phyloP scores from a whole-genome alignment of 2,113 vertebrate species.

The Chionodraco myersi region DNA sequence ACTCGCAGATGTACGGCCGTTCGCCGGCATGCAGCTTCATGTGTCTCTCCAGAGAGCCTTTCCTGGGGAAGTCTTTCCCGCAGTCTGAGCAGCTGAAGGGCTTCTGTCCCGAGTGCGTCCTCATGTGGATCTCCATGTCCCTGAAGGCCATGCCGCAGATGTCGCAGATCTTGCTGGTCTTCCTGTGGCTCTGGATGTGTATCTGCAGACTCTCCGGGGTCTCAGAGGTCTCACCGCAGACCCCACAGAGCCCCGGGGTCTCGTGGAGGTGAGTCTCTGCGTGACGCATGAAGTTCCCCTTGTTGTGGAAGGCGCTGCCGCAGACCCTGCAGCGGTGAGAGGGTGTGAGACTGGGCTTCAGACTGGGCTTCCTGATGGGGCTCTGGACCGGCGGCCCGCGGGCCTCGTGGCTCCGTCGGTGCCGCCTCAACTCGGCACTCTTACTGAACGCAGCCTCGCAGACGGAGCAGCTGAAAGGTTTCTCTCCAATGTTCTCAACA shows the following conservation, averaged over 20 bases:
- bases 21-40: constrained; percentile 60
- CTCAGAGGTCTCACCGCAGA: constrained; percentile 54
- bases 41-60: constrained; percentile 72
- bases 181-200: constrained; percentile 68
- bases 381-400: rapidly evolving
- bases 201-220: constrained; percentile 55
- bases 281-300: constrained; percentile 64
- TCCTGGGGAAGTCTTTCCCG: constrained; percentile 69
- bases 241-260: constrained; percentile 33
- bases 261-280: constrained; percentile 55
- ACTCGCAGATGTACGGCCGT: constrained; percentile 64
- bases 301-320: constrained; percentile 57
- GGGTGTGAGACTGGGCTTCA: constrained; percentile 26
- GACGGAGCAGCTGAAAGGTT: constrained; percentile 38
- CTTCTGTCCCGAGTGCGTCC: constrained; percentile 59
- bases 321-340: constrained; percentile 65
- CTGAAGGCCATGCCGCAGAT: constrained; percentile 66
- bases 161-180: constrained; percentile 70
- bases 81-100: constrained; percentile 70
- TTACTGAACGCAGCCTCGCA: constrained; percentile 43
- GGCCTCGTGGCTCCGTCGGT: constrained; percentile 23
- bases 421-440: constrained; percentile 37
- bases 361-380: constrained; percentile 27
- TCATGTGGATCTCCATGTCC: constrained; percentile 72
- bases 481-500: neutral